Evolutionary conservation across 2,113 vertebrate genomes (phyloP), one percentile per base, ranked within the genome.

Genomic region (Nicator chloris): DNA sequence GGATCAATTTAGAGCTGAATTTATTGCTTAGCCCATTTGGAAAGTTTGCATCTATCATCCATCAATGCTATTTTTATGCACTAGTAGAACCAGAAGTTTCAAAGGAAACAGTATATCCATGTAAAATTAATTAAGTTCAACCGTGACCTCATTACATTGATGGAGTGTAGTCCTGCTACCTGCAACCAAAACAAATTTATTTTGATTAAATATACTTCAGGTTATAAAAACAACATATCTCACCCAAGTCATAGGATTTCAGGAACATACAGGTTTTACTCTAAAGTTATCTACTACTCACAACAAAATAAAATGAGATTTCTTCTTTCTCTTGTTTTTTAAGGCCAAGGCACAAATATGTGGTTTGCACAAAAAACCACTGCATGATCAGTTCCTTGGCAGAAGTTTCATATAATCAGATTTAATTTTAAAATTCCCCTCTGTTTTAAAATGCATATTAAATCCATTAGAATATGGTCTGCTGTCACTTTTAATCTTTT

Each of bases 181-280:
- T 85, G 88, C 92, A 97, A 95, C n/a, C 97, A 98, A 97, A 98
- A 96, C 81, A 93, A 79, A 93, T 93, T 90, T 77, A 66, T 91
- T 95, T 95, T 95, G n/a, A 93, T 95, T 95, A 92, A 92, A 79
- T 79, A 64, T 73, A 49, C 12, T 90, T 82, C 60, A 84, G 15
- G 78, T 92, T 94, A 82, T 92, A 88, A 82, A 93, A 89, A 79
- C 50, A 94, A 86, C 45, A 8, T 81, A 37, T 59, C 64, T 95
- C 27, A 79, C 75, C 64, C 24, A 40, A 85, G 76, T 85, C 59
- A 53, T 40, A 71, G 80, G 31, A 83, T 73, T 92, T 97, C 76
- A 86, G 45, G 20, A 90, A 47, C 37, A 30, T 24, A 40, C 4
- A 8, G 15, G 18, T 83, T 90, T 77, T 35, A 86, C 73, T 86